Conservation (phyloP, 2,797 vertebrate species). For the Platyrinchus mystaceus region DNA sequence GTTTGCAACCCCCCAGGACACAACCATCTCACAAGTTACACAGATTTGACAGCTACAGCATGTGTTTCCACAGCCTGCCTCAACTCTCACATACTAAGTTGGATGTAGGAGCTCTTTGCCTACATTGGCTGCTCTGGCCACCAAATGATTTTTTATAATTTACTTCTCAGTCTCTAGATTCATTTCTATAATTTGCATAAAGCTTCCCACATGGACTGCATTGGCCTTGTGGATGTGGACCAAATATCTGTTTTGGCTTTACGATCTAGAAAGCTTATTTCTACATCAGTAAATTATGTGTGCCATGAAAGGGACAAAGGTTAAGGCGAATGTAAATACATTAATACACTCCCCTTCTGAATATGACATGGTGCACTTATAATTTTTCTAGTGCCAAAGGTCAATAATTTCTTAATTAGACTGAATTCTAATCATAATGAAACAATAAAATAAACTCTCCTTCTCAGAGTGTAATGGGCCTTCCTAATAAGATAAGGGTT, state of each 20-base stretch:
- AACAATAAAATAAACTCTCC: neutral
- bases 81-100: neutral
- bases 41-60: neutral
- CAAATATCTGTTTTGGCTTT: neutral
- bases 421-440: neutral
- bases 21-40: neutral
- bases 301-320: neutral
- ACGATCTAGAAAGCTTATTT: neutral
- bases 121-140: conserved; percentile 24
- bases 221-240: neutral
- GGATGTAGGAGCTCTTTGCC: conserved; percentile 8
- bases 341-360: neutral
- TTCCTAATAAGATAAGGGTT: neutral
- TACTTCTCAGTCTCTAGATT: neutral
- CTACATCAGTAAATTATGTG: neutral
- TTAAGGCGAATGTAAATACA: neutral
- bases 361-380: neutral
- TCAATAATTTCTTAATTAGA: neutral
- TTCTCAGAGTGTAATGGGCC: neutral
- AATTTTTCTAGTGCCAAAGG: neutral
- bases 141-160: neutral
- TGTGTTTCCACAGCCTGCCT: conserved; percentile 15
- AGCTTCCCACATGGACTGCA: neutral
- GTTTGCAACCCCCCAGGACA: neutral
- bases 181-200: conserved; percentile 11